These are phyloP conservation scores for Caenorhabditis remanei DNA, from an alignment of 1,140 invertebrate genomes.

Conservation along the genomic window DNA sequence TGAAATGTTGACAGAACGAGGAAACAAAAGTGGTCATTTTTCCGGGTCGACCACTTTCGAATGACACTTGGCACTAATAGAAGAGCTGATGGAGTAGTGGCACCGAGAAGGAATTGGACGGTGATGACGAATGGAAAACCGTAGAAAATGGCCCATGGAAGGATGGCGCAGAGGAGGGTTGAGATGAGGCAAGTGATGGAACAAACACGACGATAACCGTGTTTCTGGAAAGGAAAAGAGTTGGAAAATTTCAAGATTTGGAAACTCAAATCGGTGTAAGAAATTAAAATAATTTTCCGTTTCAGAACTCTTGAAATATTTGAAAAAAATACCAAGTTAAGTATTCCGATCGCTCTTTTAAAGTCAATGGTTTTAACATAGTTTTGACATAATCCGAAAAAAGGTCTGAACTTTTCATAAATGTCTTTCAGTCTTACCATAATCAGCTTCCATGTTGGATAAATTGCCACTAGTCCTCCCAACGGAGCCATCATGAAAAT, in stretches of 20 bases:
- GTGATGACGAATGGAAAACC: slow-evolving; percentile 3
- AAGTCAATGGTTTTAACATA: too few species aligned
- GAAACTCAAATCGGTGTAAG: too few species aligned
- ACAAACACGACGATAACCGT: slow-evolving; percentile 24
- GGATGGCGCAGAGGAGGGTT: slow-evolving; percentile 13
- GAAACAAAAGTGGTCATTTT: slow-evolving; percentile 48
- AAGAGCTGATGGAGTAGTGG: slow-evolving; percentile 41
- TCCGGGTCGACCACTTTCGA: slow-evolving; percentile 48
- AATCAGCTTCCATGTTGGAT: slow-evolving; percentile 3
- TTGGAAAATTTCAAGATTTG: not conserved
- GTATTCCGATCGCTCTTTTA: too few species aligned
- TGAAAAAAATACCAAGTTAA: too few species aligned
- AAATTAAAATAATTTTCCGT: too few species aligned
- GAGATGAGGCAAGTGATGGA: slow-evolving; percentile 23
- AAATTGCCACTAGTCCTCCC: not conserved
- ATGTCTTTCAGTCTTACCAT: not conserved
- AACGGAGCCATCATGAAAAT: slow-evolving; percentile 17
- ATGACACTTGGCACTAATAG: slow-evolving; percentile 49
- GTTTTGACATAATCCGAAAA: too few species aligned
- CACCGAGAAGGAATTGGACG: slow-evolving; percentile 21
- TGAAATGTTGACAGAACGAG: slow-evolving; percentile 31
- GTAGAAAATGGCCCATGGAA: slow-evolving; percentile 29
- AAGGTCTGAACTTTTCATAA: too few species aligned
- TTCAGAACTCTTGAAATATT: too few species aligned
- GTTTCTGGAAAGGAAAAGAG: not conserved